phyloP scores from a whole-genome alignment of 1,140 invertebrate genomes.

The Stegodyphus mimosarum region DNA sequence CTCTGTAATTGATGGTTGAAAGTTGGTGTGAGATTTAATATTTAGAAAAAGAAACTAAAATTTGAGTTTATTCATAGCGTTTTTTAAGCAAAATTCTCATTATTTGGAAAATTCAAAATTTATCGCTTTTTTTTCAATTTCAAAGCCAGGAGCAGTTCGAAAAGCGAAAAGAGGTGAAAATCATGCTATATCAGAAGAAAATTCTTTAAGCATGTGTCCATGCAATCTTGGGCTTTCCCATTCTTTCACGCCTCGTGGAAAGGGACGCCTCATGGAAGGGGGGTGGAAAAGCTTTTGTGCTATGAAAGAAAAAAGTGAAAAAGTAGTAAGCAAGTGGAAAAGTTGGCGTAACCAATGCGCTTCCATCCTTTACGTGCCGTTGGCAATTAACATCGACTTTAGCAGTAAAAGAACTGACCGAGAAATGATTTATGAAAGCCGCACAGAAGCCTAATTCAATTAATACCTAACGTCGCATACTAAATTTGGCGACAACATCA shows the following conservation, averaged over 20 bases:
- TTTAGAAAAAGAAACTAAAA: too few relatives aligned
- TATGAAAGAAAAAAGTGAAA: background rate
- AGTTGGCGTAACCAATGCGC: background rate
- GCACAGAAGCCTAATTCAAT: slow-evolving; percentile 51
- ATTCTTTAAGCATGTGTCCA: background rate
- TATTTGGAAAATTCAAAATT: too few relatives aligned
- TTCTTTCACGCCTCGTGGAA: background rate
- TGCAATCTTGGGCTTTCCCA: background rate
- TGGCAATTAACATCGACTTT: slow-evolving; percentile 42
- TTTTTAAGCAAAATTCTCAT: too few relatives aligned
- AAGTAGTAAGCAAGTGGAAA: background rate
- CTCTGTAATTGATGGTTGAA: too few relatives aligned
- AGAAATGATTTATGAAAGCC: slow-evolving; percentile 48
- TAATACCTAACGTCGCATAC: slow-evolving; percentile 51
- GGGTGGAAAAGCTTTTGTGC: background rate
- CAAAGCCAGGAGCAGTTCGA: too few relatives aligned
- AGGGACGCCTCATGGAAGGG: background rate
- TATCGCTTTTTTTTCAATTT: too few relatives aligned
- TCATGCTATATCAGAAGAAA: too few relatives aligned
- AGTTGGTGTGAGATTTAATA: too few relatives aligned
- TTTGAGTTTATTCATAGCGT: too few relatives aligned
- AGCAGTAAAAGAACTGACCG: slow-evolving; percentile 32
- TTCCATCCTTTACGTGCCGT: slow-evolving; percentile 28
- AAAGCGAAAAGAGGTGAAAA: too few relatives aligned
- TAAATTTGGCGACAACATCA: slow-evolving; percentile 52